Percentiles rank a stretch among this genome's conserved stretches.
Conservation (phyloP, 2,888 invertebrate genomes). For the Andrena bucephala region DNA sequence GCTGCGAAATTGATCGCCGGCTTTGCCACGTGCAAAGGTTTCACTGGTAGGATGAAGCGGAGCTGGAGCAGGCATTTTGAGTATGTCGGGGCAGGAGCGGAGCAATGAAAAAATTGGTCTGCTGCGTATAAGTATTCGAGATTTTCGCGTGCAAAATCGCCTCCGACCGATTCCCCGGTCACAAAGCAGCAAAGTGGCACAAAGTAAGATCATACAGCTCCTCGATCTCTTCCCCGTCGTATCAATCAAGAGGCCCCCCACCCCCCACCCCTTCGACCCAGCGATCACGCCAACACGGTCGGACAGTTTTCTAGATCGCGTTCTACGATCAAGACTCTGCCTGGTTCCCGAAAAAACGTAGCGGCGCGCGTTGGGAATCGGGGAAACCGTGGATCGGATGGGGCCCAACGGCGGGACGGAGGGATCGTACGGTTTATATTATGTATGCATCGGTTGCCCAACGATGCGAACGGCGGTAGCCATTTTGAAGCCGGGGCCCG, state of each 20-base stretch:
- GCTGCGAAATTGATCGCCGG: no score
- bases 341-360: not conserved
- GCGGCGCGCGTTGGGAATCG: not conserved
- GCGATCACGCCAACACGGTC: not conserved
- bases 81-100: no score
- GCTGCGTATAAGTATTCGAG: no score
- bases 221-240: not conserved
- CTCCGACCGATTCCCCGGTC: not conserved
- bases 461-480: slow-evolving; percentile 70
- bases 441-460: slow-evolving; percentile 59
- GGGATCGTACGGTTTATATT: slow-evolving; percentile 17
- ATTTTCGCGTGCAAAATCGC: no score
- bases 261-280: not conserved
- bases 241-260: not conserved
- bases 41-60: no score
- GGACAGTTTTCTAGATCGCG: slow-evolving; percentile 3
- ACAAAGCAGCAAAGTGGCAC: not conserved
- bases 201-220: no score
- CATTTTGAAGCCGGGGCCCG: slow-evolving; percentile 65
- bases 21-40: no score
- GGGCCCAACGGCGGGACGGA: slow-evolving; percentile 4
- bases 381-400: slow-evolving; percentile 11
- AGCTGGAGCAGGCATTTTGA: no score
- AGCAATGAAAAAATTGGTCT: no score
- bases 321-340: not conserved